Evolutionary conservation across 2,888 invertebrate species (phyloP).

Genomic region (Parnassius apollo): DNA sequence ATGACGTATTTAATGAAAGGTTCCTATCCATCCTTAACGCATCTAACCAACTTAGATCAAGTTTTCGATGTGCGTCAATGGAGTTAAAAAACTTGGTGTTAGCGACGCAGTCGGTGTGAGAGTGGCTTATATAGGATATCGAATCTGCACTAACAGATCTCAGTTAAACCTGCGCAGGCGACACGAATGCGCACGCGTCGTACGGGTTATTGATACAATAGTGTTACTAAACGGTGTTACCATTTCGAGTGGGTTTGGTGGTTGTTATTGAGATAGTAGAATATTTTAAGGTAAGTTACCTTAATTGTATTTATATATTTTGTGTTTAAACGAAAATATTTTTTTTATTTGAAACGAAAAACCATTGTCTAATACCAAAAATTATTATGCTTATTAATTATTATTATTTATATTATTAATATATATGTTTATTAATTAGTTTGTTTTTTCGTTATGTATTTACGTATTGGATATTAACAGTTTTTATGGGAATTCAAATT

Average conservation of each 20-base stretch:
- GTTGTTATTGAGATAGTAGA: slow-evolving; percentile 4
- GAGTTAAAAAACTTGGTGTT: slow-evolving; percentile 13
- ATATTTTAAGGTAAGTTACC: not conserved
- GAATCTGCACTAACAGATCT: slow-evolving; percentile 11
- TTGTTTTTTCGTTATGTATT: no score
- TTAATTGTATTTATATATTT: no score
- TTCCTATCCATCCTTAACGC: slow-evolving; percentile 1
- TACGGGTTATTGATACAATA: not conserved
- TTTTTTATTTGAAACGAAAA: no score
- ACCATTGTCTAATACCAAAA: no score
- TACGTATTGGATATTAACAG: no score
- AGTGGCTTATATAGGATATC: slow-evolving; percentile 21
- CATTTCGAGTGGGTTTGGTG: not conserved
- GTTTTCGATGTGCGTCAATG: slow-evolving; percentile 22
- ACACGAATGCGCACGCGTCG: slow-evolving; percentile 13
- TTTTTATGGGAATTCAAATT: no score
- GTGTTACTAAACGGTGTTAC: slow-evolving; percentile 10
- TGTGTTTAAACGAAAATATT: no score
- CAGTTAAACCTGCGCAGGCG: slow-evolving; percentile 15
- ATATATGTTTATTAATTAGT: no score
- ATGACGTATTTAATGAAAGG: not conserved
- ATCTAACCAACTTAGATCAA: slow-evolving; percentile 1
- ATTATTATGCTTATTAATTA: no score
- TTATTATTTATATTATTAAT: no score
- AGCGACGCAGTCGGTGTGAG: slow-evolving; percentile 7